Evolutionary conservation across 1,140 invertebrate genomes (phyloP), one percentile per base, ranked within the genome.

Genomic region (Oedothorax gibbosus): DNA sequence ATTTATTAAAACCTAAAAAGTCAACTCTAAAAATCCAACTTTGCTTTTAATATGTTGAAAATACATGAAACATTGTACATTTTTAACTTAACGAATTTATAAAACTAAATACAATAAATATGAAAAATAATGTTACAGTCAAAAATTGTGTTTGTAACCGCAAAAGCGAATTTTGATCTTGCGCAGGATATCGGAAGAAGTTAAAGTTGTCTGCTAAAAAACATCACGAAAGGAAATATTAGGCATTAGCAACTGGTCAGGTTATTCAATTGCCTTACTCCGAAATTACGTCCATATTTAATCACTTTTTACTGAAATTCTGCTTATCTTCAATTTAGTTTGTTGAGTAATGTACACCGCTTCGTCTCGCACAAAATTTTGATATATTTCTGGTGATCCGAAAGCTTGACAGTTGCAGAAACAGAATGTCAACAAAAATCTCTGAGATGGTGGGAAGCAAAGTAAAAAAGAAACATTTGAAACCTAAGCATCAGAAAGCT

Each of bases 401-500:
- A 56, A 62, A 51, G 21, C 60, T 50, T 64, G 10, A 64, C 35
- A 64, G 20, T 60, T 14, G 9, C 35, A 50, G 21, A 77, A 77
- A 35, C 35, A 35, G 15, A 66, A 85, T 85, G 83, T 85, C 83
- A 78, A 78, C 56, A 62, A 84, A 68, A 53, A 15, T 76, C 8
- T n/a, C 35, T 11, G 83, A 85, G 62, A 11, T 85, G 72, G 50
- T 76, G 12, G 81, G 86, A 20, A 86, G 86, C 56, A 97, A 97
- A 91, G 92, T 97, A 86, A 98, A 97, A 92, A 97, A 97, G 92
- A 98, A 98, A 93, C 95, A 96, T 90, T 95, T 98, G 91, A 93
- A 96, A 85, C 96, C 97, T 9, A 98, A 98, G 91, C 96, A 97
- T 91, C 98, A 98, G 91, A 99, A 99, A 92, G 95, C 97, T 86